Conservation (phyloP, 2,888 invertebrate genomes). For the Opisthograptis luteolata region DNA sequence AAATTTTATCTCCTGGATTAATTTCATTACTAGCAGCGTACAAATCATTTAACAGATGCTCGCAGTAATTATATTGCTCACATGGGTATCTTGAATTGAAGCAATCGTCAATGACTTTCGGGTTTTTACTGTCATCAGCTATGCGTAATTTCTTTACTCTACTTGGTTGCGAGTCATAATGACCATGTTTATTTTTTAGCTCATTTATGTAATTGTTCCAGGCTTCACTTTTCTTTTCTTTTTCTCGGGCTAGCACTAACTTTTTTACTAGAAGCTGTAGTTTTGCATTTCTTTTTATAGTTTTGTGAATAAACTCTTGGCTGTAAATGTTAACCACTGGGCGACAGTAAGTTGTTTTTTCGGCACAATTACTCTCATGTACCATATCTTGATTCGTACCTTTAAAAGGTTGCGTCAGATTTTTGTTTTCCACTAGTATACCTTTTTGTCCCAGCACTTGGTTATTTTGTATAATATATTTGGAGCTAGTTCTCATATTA, state of each 20-base stretch:
- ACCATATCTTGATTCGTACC: not conserved
- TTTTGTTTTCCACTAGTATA: not conserved
- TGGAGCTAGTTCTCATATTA: conserved; percentile 2
- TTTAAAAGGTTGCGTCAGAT: not conserved
- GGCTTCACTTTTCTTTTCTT: conserved; percentile 55
- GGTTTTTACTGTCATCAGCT: conserved; percentile 27
- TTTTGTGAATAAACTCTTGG: conserved; percentile 53
- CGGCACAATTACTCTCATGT: conserved; percentile 36
- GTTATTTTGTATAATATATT: not conserved
- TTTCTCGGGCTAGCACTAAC: conserved; percentile 52
- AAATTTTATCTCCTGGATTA: not conserved
- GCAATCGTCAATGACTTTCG: conserved; percentile 43
- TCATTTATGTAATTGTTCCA: conserved; percentile 70
- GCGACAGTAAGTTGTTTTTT: conserved; percentile 60
- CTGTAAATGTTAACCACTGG: conserved; percentile 48
- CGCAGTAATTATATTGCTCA: conserved; percentile 40
- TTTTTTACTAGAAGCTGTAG: conserved; percentile 55
- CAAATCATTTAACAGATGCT: conserved; percentile 48
- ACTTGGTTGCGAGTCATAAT: conserved; percentile 1
- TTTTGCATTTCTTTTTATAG: conserved; percentile 55
- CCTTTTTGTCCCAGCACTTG: not conserved
- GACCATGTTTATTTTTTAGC: conserved; percentile 56
- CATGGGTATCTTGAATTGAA: conserved; percentile 39
- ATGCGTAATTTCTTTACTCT: conserved; percentile 1
- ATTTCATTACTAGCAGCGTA: conserved; percentile 34